These are phyloP conservation scores for Atrina japonica DNA, from an alignment of 2,888 invertebrate species.

Conservation along the genomic window DNA sequence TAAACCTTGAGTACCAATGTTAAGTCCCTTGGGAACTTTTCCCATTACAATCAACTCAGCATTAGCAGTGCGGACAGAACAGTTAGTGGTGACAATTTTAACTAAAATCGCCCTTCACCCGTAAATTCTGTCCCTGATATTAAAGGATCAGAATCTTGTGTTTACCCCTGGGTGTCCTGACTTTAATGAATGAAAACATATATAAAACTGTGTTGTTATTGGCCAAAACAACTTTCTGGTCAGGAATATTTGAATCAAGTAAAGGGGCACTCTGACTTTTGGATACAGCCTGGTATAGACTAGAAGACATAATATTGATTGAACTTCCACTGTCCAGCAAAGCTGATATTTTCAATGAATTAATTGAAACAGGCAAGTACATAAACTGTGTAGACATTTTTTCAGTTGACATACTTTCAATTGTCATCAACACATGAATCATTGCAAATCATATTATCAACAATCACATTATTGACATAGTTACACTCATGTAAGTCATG, in stretches of 20 bases:
- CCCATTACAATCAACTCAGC: constrained; percentile 18
- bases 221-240: constrained; percentile 21
- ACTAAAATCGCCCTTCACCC: not conserved
- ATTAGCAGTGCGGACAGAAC: not conserved
- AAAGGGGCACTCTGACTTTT: constrained; percentile 1
- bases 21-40: constrained; percentile 18
- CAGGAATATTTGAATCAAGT: constrained; percentile 1
- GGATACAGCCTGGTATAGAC: constrained; percentile 14
- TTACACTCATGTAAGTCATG: no score
- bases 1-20: constrained; percentile 30
- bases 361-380: constrained; percentile 27
- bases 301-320: constrained; percentile 29
- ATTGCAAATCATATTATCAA: no score
- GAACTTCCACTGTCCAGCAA: constrained; percentile 35
- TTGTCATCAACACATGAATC: constrained; percentile 17
- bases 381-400: constrained; percentile 13
- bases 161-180: constrained; percentile 12
- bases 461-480: no score
- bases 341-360: constrained; percentile 23
- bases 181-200: constrained; percentile 23
- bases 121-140: constrained; percentile 19
- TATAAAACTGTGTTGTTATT: constrained; percentile 19
- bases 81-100: not conserved
- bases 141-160: constrained; percentile 21
- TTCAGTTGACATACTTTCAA: no score